Evolutionary conservation across 2,113 vertebrate species (phyloP).

Genomic region (Thalassarche chlororhynchos): DNA sequence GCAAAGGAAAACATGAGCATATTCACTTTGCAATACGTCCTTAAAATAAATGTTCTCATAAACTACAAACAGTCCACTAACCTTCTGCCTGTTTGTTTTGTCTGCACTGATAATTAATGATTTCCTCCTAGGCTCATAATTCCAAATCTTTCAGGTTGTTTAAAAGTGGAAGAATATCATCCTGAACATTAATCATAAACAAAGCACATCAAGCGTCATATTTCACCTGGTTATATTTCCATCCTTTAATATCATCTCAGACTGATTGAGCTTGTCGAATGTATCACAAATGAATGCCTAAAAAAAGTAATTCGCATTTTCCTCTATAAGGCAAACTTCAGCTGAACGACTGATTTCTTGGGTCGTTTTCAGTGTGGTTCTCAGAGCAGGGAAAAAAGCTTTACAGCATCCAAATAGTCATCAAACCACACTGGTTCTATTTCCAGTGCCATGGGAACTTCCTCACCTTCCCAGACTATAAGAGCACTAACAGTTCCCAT

Average conservation of each 20-base stretch:
- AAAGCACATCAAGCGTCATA: neutral
- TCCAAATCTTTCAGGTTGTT: neutral
- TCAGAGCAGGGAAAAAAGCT: neutral
- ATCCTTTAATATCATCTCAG: neutral
- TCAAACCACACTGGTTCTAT: neutral
- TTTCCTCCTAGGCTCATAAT: neutral
- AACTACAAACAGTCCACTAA: constrained; percentile 32
- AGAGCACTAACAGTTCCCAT: neutral
- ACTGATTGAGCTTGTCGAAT: neutral
- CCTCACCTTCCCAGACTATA: neutral
- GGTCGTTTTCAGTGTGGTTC: neutral
- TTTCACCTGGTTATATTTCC: neutral
- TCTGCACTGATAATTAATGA: neutral
- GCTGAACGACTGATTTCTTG: neutral
- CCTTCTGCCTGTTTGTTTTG: constrained; percentile 11
- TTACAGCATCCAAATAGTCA: neutral
- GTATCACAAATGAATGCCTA: neutral
- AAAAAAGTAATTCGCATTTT: neutral
- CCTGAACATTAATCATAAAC: neutral
- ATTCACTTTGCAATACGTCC: neutral
- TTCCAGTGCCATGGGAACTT: neutral
- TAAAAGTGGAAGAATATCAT: neutral
- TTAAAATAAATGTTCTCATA: constrained; percentile 46
- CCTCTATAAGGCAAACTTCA: neutral
- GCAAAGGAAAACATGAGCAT: constrained; percentile 3